A percentile compares a stretch with the other conserved stretches of the same genome.
Conservation (phyloP, 2,888 invertebrate species). For the Drosophila niveifrons region DNA sequence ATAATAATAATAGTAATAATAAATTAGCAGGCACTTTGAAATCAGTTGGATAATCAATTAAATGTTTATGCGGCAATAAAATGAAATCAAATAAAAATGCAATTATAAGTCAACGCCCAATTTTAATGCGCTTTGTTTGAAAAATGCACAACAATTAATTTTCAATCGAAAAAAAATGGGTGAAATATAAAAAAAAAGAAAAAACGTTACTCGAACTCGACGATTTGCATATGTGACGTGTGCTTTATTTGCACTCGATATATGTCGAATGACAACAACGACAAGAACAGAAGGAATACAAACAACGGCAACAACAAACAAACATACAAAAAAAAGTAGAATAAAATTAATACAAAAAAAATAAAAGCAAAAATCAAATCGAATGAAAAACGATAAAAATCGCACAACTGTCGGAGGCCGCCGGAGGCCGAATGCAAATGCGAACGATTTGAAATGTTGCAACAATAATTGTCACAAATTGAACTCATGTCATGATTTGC, state of each 20-base stretch:
- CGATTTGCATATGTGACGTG: conserved; percentile 57
- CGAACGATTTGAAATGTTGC: conserved; percentile 79
- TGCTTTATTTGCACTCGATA: conserved; percentile 25
- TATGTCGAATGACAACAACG: conserved; percentile 12
- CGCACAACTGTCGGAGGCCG: conserved; percentile 60
- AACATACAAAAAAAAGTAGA: not conserved
- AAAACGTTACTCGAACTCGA: conserved; percentile 19
- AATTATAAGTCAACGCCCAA: conserved; percentile 72
- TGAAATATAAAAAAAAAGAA: conserved; percentile 1
- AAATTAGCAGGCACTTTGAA: conserved; percentile 10
- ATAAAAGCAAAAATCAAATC: conserved; percentile 37
- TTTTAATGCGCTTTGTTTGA: conserved; percentile 53
- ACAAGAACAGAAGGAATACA: conserved; percentile 25
- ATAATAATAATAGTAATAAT: conserved; percentile 27
- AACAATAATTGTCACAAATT: conserved; percentile 84
- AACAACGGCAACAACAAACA: conserved; percentile 24
- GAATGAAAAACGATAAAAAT: conserved; percentile 47
- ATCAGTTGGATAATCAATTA: conserved; percentile 28
- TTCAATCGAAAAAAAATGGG: conserved; percentile 40
- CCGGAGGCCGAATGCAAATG: conserved; percentile 64
- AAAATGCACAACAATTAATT: conserved; percentile 74
- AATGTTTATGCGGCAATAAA: conserved; percentile 32
- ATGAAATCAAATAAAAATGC: conserved; percentile 58
- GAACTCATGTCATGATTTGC: conserved; percentile 83
- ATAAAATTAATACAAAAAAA: conserved; percentile 12